These are phyloP conservation scores for Paguma larvata DNA, from an alignment of 2,797 vertebrate species.

Conservation along the genomic window DNA sequence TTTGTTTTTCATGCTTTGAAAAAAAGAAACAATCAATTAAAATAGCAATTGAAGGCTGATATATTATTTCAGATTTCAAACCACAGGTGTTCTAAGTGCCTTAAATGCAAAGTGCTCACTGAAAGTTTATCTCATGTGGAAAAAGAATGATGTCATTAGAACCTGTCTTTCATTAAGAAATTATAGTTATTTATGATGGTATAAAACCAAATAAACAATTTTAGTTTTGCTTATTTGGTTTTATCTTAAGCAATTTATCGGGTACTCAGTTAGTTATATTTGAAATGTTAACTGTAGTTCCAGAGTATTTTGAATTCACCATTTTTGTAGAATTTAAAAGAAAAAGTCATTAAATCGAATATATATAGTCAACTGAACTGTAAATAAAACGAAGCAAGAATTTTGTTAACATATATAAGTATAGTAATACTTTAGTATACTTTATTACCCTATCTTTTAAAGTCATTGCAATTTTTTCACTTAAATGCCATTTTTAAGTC, in stretches of 20 bases:
- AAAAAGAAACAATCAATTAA: constrained; percentile 67
- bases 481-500: neutral
- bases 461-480: neutral
- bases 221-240: neutral
- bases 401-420: neutral
- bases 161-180: constrained; percentile 42
- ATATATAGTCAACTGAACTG: neutral
- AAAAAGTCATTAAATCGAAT: constrained; percentile 38
- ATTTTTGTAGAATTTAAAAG: constrained; percentile 35
- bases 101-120: neutral
- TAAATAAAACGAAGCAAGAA: neutral
- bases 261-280: constrained; percentile 7
- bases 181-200: neutral
- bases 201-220: neutral
- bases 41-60: constrained; percentile 50
- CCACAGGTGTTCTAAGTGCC: constrained; percentile 20
- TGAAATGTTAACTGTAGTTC: neutral
- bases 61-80: constrained; percentile 64
- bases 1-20: constrained; percentile 57
- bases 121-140: constrained; percentile 36
- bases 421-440: neutral
- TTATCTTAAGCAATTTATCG: constrained; percentile 45
- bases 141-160: constrained; percentile 60
- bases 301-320: neutral
- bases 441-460: neutral